Base-by-base conservation (phyloP, 1,140 invertebrate genomes). In the Thaumatotibia leucotreta region DNA sequence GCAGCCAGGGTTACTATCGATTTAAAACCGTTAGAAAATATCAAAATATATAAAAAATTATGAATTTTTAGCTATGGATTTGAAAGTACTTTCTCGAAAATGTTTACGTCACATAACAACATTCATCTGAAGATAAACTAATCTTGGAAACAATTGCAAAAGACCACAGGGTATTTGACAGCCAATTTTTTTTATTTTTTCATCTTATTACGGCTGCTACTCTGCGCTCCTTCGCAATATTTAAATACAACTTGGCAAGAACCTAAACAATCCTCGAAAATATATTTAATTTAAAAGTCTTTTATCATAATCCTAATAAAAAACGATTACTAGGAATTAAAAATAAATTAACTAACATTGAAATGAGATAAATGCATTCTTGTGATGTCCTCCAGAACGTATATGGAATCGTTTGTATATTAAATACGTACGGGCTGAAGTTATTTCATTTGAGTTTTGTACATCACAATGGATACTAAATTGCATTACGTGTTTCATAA, bases 221-320 rank as follows among this genome's bases (percentile, higher is more conserved):
- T 20, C 27, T 49, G 45, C 63, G 23, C 63, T 32, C 54, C 63
- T 58, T 67, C 64, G 33, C 52, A 70, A 65, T 50, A 33, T 64
- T 69, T 69, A 54, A 66, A 70, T 69, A 79, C 68, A 82, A 81
- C 80, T 80, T 83, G 84, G 82, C 82, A 84, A 86, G 84, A 86
- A 76, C 73, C 78, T 82, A 78, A 79, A 68, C 63, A 68, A 66
- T 74, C 65, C 63, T 82, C 79, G 82, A 77, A 80, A 79, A 45
- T 68, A 65, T n/a, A 49, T 66, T 62, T 35, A 68, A 35, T 61
- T 33, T 69, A 63, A 17, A 67, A 72, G 70, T 74, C 67, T 75
- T 58, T 58, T 58, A 58, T 31, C 1, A 27, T 58, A 58, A 58
- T 27, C 52, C 52, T 58, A 58, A 58, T n/a, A 58, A 54, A 52